These are phyloP conservation scores for Heliconius sara DNA, from an alignment of 2,888 invertebrate species.

Conservation along the genomic window DNA sequence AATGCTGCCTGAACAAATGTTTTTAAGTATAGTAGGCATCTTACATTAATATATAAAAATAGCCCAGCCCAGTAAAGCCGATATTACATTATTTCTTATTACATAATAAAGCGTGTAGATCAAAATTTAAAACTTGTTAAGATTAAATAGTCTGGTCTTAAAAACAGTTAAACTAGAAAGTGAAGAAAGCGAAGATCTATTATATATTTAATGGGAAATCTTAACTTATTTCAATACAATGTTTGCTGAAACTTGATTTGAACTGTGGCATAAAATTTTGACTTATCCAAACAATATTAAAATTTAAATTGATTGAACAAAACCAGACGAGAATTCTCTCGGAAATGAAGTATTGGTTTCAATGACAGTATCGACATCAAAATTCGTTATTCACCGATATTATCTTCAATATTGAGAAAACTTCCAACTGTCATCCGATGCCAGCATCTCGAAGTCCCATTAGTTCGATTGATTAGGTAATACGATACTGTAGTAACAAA, in stretches of 20 bases:
- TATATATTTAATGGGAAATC: background rate
- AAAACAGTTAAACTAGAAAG: background rate
- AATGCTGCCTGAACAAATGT: no score
- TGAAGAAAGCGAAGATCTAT: background rate
- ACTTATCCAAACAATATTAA: conserved; percentile 1
- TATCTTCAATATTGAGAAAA: conserved; percentile 1
- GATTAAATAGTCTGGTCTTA: background rate
- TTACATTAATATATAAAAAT: no score
- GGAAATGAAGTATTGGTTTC: conserved; percentile 16
- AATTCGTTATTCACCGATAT: conserved; percentile 16
- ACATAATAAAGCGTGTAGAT: no score
- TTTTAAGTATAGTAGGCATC: no score
- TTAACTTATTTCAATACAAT: conserved; percentile 6
- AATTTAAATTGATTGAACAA: conserved; percentile 1
- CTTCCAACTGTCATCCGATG: conserved; percentile 15
- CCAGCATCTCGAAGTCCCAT: conserved; percentile 17
- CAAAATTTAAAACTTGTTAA: no score
- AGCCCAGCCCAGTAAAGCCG: no score
- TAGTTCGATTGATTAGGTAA: conserved; percentile 28
- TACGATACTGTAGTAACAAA: conserved; percentile 32
- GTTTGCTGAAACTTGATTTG: conserved; percentile 1
- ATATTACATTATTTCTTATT: no score
- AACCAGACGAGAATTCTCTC: conserved; percentile 5
- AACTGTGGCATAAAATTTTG: background rate
- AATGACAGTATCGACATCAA: background rate